Percentiles rank a stretch among this genome's conserved stretches.
Conservation (phyloP, 2,888 invertebrate species). For the Ochropleura leucogaster region DNA sequence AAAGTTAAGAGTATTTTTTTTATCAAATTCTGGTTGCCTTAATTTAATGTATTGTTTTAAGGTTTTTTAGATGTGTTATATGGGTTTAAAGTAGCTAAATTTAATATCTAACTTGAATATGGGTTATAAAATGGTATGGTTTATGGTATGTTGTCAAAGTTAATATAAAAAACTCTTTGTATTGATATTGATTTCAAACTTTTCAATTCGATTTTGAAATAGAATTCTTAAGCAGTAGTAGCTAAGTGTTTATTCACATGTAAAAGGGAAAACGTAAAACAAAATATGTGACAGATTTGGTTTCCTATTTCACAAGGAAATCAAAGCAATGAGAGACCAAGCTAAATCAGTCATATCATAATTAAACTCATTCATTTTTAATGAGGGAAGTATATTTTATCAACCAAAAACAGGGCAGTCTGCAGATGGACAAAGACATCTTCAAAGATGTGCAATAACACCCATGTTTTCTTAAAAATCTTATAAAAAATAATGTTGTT, state of each 20-base stretch:
- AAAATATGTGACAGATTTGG: neutral
- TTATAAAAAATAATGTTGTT: neutral
- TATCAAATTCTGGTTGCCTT: no score
- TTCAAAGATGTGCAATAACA: neutral
- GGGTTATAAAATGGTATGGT: neutral
- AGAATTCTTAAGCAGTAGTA: neutral
- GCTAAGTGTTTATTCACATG: neutral
- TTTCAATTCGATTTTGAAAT: neutral
- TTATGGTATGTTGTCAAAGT: neutral
- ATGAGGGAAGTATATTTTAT: neutral
- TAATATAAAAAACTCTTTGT: neutral
- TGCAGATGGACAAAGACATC: neutral
- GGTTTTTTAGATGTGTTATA: no score
- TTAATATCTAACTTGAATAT: no score
- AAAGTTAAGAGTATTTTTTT: no score
- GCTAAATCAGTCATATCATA: neutral
- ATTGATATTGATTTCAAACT: neutral
- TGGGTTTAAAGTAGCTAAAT: no score
- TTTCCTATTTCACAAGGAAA: neutral
- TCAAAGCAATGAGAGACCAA: neutral
- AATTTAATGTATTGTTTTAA: no score
- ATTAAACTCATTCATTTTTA: neutral
- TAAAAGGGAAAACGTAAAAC: neutral
- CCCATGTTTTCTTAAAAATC: no score
- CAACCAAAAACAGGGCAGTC: neutral